Evolutionary conservation across 1,140 invertebrate genomes (phyloP), one percentile per base, ranked within the genome.

Genomic region (Protaetia brevitarsis): DNA sequence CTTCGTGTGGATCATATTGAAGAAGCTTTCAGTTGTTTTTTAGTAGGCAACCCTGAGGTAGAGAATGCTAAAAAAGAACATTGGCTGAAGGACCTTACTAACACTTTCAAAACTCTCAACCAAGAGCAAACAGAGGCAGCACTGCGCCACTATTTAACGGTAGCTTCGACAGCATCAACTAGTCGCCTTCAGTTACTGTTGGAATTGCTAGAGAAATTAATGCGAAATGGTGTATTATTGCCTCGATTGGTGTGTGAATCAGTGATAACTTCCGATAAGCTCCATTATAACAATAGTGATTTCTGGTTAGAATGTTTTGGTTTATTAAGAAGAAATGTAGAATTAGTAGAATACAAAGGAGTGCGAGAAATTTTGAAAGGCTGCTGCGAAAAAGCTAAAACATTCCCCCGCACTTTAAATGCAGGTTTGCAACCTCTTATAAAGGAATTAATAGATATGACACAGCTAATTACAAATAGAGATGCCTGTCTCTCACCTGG

Each of bases 291-390:
- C 62, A 87, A 92, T 76, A 83, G 87, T 72, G 87, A 90, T 65
- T 94, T 93, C 81, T 97, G 94, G 95, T 88, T 92, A 10, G 88
- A 90, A 76, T 90, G 89, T 76, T 97, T 98, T 79, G 83, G 87
- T 65, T 81, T 97, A 2, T 90, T 98, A 37, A 85, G 89, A 70
- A 89, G 87, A 74, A 90, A 97, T 65, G 92, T 98, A 75, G 87
- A 88, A 31, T 89, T 91, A 65, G 95, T 97, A 8, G 94, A 97
- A 78, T 98, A 98, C 76, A 98, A 98, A 82, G 95, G 92, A 51
- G 93, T 95, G 1, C 80, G 93, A 71, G 92, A 94, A 82, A 92
- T 95, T 34, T 93, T 95, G 91, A 95, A 94, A 88, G 86, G 85
- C 8, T 94, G 92, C 70, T 85, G 93, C 74, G 94, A 97, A 74